Evolutionary conservation across 1,140 invertebrate species (phyloP).

Genomic region (Drosophila suzukii): DNA sequence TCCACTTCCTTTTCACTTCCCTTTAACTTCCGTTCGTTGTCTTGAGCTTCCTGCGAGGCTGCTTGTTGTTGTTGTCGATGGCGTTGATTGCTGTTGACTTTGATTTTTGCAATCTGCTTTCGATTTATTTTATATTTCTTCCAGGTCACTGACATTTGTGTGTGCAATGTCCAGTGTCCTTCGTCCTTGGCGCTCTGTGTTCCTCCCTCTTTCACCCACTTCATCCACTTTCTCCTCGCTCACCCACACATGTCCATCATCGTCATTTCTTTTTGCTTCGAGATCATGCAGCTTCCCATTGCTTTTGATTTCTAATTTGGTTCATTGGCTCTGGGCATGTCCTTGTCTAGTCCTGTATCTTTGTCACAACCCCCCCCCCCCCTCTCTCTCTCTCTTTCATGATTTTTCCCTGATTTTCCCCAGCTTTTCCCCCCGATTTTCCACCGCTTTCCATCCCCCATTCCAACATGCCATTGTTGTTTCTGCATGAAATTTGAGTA

Average conservation of each 20-base stretch:
- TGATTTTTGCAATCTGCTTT: constrained; percentile 79
- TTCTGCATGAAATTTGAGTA: constrained; percentile 69
- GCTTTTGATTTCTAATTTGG: constrained; percentile 70
- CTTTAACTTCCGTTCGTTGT: constrained; percentile 28
- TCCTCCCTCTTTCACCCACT: background rate
- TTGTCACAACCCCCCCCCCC: background rate
- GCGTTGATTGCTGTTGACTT: constrained; percentile 80
- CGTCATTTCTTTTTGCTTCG: constrained; percentile 13
- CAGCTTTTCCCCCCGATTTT: background rate
- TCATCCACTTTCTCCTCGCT: background rate
- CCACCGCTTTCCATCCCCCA: background rate
- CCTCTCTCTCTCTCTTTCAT: background rate
- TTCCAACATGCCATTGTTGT: constrained; percentile 35
- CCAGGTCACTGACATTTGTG: constrained; percentile 70
- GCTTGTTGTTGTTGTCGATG: constrained; percentile 28
- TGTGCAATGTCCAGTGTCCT: constrained; percentile 48
- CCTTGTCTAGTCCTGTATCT: constrained; percentile 10
- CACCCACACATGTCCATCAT: constrained; percentile 35
- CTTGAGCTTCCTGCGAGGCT: constrained; percentile 14
- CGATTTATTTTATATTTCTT: constrained; percentile 78
- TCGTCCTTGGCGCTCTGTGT: background rate
- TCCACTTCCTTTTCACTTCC: constrained; percentile 1
- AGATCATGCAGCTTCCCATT: constrained; percentile 33
- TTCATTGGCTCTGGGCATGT: constrained; percentile 60
- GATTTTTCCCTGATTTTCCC: background rate